Base-by-base conservation (phyloP, 2,888 invertebrate genomes). In the Diachrysia chrysitis region DNA sequence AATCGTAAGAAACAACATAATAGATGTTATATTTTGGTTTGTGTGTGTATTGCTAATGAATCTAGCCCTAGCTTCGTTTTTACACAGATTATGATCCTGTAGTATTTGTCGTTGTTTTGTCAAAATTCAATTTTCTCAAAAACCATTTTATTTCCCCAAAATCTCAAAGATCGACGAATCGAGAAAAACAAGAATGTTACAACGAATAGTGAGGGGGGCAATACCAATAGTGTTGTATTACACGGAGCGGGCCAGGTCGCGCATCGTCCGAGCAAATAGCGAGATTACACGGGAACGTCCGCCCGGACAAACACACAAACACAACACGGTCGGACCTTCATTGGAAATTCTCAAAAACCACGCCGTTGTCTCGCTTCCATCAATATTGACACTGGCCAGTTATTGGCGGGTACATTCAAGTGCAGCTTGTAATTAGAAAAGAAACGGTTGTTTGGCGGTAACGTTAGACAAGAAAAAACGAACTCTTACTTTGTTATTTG, bases 301-400 rank as follows among this genome's bases (percentile, higher is more conserved):
- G 82, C 63, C 80, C 82, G 83, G 78, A 85, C 89, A 90, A 90
- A 91, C 89, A 92, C 74, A 85, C 89, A 90, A 91, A 91, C 87
- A 90, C 62, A 85, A 85, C 88, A 88, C 82, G 83, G 70, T 73
- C 87, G 89, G 86, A 90, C 91, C 91, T 92, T 92, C 92, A 92
- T 91, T 91, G 90, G 89, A 87, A 92, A 92, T 94, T 93, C 94
- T 95, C 94, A 94, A 95, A 95, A 95, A 94, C 91, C 91, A 85
- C 81, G 87, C 82, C 90, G 92, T 92, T 92, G 93, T 93, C 93
- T 92, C 93, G 88, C 87, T 86, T 87, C 83, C 85, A 88, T 86
- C 86, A 94, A 95, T 94, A 94, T 94, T 95, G 90, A 87, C 87
- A 81, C 84, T 89, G 90, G 89, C 88, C 93, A 89, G 94, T 92